Base-by-base conservation (phyloP, 2,888 invertebrate genomes). In the Agelastica alni region DNA sequence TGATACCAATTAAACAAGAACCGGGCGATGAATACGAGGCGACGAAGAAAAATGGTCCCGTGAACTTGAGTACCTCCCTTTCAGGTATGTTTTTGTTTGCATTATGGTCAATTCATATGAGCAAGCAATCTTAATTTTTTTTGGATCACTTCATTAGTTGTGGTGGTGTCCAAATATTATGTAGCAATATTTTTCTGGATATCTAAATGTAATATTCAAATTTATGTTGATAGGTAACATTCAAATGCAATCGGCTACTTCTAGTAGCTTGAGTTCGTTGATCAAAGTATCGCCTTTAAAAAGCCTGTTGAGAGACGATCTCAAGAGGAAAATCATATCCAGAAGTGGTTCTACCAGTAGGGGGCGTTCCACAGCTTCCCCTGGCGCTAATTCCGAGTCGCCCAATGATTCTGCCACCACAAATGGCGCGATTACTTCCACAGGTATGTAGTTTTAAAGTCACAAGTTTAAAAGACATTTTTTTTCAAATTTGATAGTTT, bases 271-370 rank as follows among this genome's bases (percentile, higher is more conserved):
- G 14, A 56, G 89, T 61, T 89, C 90, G 51, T 76, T 91, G 67
- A 91, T 91, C 71, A 91, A 91, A 80, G 86, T 86, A 63, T 93
- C 92, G 48, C 92, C 93, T 58, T 79, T 93, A 62, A 93, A 93
- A 76, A 91, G 91, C 65, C 78, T 93, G 61, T 79, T 93, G 59
- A 83, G 92, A 44, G 92, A 93, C 74, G 92, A 93, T 77, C 79
- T 92, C 66, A 89, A 91, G 73, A 81, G 91, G 58, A 87, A 91
- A 74, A 86, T 91, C 67, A 86, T 87, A 56, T 87, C 86, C 32
- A 80, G 87, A 67, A 86, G 85, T 59, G 66, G 71, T 57, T 59
- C 79, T 75, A 79, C 78, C 6, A 76, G 83, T 26, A 66, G 83
- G 22, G 71, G 73, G 9, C 65, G 76, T 9, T 70, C 75, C 2